A percentile compares a stretch with the other conserved stretches of the same genome.
Conservation (phyloP, 2,113 vertebrate genomes). For the Erinaceus europaeus region DNA sequence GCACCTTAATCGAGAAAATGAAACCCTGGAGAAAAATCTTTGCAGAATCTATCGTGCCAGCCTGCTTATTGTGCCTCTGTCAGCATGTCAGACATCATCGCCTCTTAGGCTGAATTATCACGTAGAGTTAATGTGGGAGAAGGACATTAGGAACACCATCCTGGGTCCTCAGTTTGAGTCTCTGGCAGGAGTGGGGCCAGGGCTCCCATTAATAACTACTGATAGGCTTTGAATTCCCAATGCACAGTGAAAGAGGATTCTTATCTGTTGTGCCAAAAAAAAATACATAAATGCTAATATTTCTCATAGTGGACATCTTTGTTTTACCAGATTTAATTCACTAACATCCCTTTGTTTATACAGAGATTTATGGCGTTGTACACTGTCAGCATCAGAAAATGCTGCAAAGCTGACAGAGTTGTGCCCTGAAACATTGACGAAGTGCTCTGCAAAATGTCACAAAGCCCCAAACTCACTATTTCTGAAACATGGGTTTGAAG, state of each 20-base stretch:
- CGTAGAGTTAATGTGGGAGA: not conserved
- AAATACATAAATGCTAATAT: conserved; percentile 33
- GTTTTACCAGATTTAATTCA: conserved; percentile 8
- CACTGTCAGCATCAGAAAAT: not conserved
- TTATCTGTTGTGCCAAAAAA: conserved; percentile 61
- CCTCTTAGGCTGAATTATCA: conserved; percentile 41
- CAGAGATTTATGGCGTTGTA: not conserved
- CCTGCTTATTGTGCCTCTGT: conserved; percentile 1
- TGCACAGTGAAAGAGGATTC: conserved; percentile 57
- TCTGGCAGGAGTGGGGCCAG: not conserved
- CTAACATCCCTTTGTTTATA: conserved; percentile 23
- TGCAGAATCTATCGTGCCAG: not conserved
- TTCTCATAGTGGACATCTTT: conserved; percentile 26
- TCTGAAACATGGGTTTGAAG: not conserved
- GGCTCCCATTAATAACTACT: conserved; percentile 12
- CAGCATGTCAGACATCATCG: conserved; percentile 30
- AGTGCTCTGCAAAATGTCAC: not conserved
- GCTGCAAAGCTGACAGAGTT: not conserved
- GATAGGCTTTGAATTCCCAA: conserved; percentile 41
- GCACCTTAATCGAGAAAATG: conserved; percentile 8
- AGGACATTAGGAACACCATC: not conserved
- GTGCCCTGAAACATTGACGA: not conserved
- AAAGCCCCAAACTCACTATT: not conserved
- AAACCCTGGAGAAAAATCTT: not conserved
- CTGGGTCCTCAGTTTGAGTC: conserved; percentile 32